A percentile compares a stretch with the other conserved stretches of the same genome.
Evolutionary conservation across 1,140 invertebrate species (phyloP).

Genomic region (Centruroides sculpturatus): DNA sequence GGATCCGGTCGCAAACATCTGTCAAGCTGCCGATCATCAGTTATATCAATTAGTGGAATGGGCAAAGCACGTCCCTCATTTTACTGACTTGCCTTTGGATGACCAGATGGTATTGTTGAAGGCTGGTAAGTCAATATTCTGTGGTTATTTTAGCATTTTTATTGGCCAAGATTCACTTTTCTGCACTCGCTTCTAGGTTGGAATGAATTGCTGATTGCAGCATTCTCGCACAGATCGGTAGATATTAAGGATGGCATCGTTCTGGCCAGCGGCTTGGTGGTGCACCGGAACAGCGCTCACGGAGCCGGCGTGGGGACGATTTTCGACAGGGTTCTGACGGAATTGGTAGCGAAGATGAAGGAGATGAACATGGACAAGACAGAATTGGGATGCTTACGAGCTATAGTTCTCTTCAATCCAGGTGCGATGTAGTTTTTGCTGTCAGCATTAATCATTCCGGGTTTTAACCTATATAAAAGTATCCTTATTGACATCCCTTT

Average conservation of each 20-base stretch:
- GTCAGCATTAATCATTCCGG: too few relatives aligned
- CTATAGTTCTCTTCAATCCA: slow-evolving; percentile 92
- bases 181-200: slow-evolving; percentile 41
- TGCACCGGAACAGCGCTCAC: slow-evolving; percentile 69
- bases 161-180: too few relatives aligned
- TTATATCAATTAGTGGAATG: slow-evolving; percentile 88
- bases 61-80: slow-evolving; percentile 90
- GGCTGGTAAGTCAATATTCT: slow-evolving; percentile 27
- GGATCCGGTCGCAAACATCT: slow-evolving; percentile 42
- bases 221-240: slow-evolving; percentile 85
- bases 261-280: slow-evolving; percentile 54
- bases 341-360: slow-evolving; percentile 89
- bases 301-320: slow-evolving; percentile 66
- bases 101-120: slow-evolving; percentile 82
- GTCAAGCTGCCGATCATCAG: slow-evolving; percentile 72
- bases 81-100: slow-evolving; percentile 71
- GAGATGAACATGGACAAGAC: slow-evolving; percentile 92
- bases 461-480: too few relatives aligned
- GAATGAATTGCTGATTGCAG: slow-evolving; percentile 91
- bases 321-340: slow-evolving; percentile 82
- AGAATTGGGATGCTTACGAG: slow-evolving; percentile 83
- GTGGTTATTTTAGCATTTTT: background rate
- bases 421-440: slow-evolving; percentile 27
- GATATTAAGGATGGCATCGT: slow-evolving; percentile 61
- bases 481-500: background rate